These are phyloP conservation scores for Cryptus viduatorius DNA, from an alignment of 2,888 invertebrate genomes.

Conservation along the genomic window DNA sequence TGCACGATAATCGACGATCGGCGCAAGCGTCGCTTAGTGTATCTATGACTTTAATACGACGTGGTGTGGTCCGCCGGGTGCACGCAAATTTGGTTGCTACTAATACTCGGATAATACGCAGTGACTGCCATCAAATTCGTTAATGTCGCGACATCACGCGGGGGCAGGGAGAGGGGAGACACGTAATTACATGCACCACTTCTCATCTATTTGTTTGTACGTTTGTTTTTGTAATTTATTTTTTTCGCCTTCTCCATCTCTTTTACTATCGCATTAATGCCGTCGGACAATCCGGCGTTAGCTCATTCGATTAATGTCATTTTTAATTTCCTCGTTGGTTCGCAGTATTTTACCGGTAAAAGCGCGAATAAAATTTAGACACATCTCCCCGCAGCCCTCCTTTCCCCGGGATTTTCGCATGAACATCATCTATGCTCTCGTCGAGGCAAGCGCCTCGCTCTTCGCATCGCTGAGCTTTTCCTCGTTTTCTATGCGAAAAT, in stretches of 20 bases:
- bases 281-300: constrained; percentile 40
- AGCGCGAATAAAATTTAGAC: constrained; percentile 59
- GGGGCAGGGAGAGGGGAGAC: neutral
- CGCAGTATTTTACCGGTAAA: constrained; percentile 70
- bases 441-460: neutral
- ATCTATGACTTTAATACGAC: constrained; percentile 7
- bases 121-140: constrained; percentile 20
- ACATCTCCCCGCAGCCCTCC: neutral
- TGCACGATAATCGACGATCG: neutral
- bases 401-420: neutral
- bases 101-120: constrained; percentile 27
- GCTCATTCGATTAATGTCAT: constrained; percentile 72
- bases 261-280: neutral
- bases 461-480: constrained; percentile 25
- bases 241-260: neutral
- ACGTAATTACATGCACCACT: neutral
- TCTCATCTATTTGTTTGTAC: constrained; percentile 40
- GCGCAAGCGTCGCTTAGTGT: neutral
- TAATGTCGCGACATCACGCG: constrained; percentile 1
- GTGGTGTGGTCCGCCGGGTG: neutral
- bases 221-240: neutral
- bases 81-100: neutral
- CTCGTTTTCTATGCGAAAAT: neutral
- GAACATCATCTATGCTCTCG: constrained; percentile 34
- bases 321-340: constrained; percentile 71